Evolutionary conservation across 2,888 invertebrate species (phyloP).

Genomic region (Pandemis corylana): DNA sequence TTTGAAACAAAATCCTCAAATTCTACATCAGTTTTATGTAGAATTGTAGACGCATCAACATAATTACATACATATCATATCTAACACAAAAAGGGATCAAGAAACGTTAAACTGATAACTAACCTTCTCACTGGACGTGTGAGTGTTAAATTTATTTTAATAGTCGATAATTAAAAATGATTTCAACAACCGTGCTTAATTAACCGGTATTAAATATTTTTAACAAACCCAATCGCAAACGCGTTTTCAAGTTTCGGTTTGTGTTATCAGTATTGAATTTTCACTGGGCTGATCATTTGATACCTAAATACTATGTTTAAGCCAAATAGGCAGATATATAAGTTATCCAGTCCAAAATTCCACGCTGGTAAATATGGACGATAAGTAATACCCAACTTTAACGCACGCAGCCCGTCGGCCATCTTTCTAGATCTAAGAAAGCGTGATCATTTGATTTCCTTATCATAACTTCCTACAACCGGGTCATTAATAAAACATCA

Average conservation of each 20-base stretch:
- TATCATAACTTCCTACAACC: conserved; percentile 41
- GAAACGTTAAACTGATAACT: not conserved
- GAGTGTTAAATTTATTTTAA: not conserved
- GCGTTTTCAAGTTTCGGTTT: not conserved
- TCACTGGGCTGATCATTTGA: conserved; percentile 7
- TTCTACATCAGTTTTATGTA: not conserved
- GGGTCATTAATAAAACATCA: conserved; percentile 61
- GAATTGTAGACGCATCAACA: not conserved
- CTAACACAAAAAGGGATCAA: not conserved
- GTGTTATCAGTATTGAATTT: not conserved
- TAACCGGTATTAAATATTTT: not conserved
- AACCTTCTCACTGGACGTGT: not conserved
- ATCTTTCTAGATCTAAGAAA: conserved; percentile 29
- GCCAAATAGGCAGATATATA: conserved; percentile 6
- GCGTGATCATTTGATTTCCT: conserved; percentile 34
- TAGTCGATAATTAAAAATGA: not conserved
- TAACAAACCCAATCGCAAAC: not conserved
- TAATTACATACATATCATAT: not conserved
- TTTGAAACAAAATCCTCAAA: not conserved
- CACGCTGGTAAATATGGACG: conserved; percentile 42
- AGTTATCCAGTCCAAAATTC: conserved; percentile 28
- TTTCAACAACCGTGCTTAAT: not conserved
- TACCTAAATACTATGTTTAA: conserved; percentile 17
- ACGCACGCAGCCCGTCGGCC: conserved; percentile 38
- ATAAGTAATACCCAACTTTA: conserved; percentile 41